phyloP scores from a whole-genome alignment of 2,888 invertebrate genomes.

The Mystacides longicornis region DNA sequence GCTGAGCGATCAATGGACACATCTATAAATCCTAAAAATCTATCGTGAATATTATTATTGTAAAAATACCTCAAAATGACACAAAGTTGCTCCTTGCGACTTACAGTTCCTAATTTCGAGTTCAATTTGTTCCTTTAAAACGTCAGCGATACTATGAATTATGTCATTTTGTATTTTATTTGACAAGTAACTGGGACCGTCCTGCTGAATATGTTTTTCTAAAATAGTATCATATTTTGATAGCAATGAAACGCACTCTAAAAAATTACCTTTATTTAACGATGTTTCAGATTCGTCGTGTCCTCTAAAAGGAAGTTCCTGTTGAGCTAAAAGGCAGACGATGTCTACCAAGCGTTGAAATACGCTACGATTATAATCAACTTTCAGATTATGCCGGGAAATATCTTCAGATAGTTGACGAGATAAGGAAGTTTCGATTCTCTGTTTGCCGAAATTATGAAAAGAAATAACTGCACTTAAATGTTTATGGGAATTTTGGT shows the following conservation, averaged over 20 bases:
- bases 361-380: conserved; percentile 1
- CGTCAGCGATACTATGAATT: conserved; percentile 28
- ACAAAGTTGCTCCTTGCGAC: conserved; percentile 28
- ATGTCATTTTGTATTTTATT: conserved; percentile 5
- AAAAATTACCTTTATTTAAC: conserved; percentile 28
- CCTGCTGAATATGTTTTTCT: conserved; percentile 29
- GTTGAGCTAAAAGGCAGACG: conserved; percentile 1
- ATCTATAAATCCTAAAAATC: conserved; percentile 30
- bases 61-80: conserved; percentile 29
- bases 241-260: conserved; percentile 29
- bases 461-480: background rate
- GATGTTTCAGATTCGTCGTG: conserved; percentile 29
- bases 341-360: conserved; percentile 4
- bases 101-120: conserved; percentile 29
- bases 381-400: background rate
- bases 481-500: background rate
- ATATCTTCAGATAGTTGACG: background rate
- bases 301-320: conserved; percentile 29
- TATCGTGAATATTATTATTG: conserved; percentile 26
- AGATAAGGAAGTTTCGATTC: background rate
- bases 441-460: background rate
- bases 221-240: conserved; percentile 28
- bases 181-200: conserved; percentile 30
- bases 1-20: too few relatives aligned
- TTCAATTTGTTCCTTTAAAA: conserved; percentile 16